phyloP scores from a whole-genome alignment of 2,113 vertebrate genomes.

The Sterrhoptilus dennistouni region DNA sequence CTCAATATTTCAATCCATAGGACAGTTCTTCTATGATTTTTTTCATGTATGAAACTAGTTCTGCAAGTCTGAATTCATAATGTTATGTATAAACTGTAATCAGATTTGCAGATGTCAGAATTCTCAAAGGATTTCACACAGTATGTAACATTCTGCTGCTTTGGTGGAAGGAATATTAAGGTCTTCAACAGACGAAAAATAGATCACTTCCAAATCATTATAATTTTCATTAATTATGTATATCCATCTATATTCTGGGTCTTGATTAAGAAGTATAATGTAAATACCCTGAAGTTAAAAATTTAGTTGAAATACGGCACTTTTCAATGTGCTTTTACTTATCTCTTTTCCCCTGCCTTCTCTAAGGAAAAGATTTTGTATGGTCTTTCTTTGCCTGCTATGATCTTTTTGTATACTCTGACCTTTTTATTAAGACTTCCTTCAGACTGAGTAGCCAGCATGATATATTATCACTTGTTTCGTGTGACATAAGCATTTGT shows the following conservation, averaged over 20 bases:
- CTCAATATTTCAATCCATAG: background rate
- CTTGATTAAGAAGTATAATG: background rate
- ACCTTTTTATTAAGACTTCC: background rate
- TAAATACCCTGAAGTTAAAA: background rate
- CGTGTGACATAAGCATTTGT: background rate
- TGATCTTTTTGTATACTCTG: conserved; percentile 4
- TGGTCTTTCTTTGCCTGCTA: background rate
- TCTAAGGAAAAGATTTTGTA: background rate
- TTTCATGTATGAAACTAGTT: background rate
- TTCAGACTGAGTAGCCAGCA: background rate
- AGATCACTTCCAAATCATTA: background rate
- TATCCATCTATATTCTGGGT: background rate
- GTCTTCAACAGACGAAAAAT: background rate
- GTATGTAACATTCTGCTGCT: background rate
- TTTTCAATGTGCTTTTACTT: background rate
- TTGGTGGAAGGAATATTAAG: background rate
- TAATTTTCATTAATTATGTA: background rate
- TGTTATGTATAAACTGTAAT: background rate
- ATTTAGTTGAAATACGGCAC: background rate
- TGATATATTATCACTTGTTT: background rate
- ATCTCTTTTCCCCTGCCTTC: background rate
- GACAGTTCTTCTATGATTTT: background rate
- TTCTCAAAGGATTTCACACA: background rate
- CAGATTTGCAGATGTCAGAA: background rate
- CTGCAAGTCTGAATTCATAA: background rate